A percentile compares a stretch with the other conserved stretches of the same genome.
Conservation (phyloP, 2,888 invertebrate genomes). For the Brachylomia viminalis region DNA sequence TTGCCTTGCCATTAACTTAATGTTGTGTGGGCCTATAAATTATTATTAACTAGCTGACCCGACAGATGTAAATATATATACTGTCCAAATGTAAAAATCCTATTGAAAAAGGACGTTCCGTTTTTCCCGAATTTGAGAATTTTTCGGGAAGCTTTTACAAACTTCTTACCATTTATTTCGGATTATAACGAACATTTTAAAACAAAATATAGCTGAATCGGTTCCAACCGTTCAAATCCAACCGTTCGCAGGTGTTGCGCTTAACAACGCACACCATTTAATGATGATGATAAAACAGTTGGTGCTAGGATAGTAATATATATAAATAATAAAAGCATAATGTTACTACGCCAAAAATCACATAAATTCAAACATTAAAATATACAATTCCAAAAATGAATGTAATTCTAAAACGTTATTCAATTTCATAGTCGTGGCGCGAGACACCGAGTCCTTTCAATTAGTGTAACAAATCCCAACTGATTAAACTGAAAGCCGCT, state of each 20-base stretch:
- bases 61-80: neutral
- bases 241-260: too few species aligned
- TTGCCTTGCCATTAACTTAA: too few species aligned
- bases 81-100: neutral
- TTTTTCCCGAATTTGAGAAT: neutral
- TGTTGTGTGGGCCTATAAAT: neutral
- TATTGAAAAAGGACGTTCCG: neutral
- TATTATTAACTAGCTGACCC: neutral
- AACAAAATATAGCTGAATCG: neutral
- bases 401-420: constrained; percentile 61
- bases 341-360: neutral
- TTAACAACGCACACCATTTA: too few species aligned
- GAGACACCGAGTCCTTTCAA: constrained; percentile 69
- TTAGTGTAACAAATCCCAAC: constrained; percentile 71
- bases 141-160: neutral
- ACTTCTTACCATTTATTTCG: neutral
- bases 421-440: constrained; percentile 62
- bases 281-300: neutral
- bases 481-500: constrained; percentile 70
- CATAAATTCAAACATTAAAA: constrained; percentile 26
- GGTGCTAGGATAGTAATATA: neutral
- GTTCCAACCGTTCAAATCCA: too few species aligned
- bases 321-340: neutral
- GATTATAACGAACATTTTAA: too few species aligned
- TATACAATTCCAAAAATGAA: constrained; percentile 36